These are phyloP conservation scores for Apamea monoglypha DNA, from an alignment of 2,888 invertebrate genomes.

Conservation along the genomic window DNA sequence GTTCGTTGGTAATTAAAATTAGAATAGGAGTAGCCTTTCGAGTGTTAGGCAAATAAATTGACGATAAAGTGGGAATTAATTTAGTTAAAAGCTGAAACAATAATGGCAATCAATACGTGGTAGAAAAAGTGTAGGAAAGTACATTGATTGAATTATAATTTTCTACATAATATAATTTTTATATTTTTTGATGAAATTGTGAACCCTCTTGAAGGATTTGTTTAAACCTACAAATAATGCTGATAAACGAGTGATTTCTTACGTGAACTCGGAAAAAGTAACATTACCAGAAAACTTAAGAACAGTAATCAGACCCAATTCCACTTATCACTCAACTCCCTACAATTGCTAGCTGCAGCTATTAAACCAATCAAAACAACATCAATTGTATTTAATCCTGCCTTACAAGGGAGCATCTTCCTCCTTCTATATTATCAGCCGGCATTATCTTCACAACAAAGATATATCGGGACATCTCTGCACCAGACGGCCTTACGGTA, in stretches of 20 bases:
- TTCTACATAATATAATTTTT: no score
- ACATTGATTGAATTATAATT: neutral
- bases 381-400: slow-evolving; percentile 47
- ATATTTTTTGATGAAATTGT: no score
- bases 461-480: slow-evolving; percentile 65
- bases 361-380: slow-evolving; percentile 45
- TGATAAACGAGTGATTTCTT: neutral
- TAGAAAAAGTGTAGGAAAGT: neutral
- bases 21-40: slow-evolving; percentile 41
- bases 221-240: neutral
- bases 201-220: neutral
- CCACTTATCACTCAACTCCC: slow-evolving; percentile 13
- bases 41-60: slow-evolving; percentile 34
- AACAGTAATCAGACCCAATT: slow-evolving; percentile 11
- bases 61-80: slow-evolving; percentile 31
- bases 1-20: slow-evolving; percentile 48
- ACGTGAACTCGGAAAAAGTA: neutral
- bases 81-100: slow-evolving; percentile 21
- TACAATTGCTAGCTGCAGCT: slow-evolving; percentile 20
- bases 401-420: slow-evolving; percentile 34
- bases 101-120: slow-evolving; percentile 1
- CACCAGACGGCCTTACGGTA: slow-evolving; percentile 70
- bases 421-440: slow-evolving; percentile 58
- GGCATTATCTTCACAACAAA: slow-evolving; percentile 63
- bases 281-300: slow-evolving; percentile 2